Evolutionary conservation across 2,888 invertebrate genomes (phyloP).

Genomic region (Meganola albula): DNA sequence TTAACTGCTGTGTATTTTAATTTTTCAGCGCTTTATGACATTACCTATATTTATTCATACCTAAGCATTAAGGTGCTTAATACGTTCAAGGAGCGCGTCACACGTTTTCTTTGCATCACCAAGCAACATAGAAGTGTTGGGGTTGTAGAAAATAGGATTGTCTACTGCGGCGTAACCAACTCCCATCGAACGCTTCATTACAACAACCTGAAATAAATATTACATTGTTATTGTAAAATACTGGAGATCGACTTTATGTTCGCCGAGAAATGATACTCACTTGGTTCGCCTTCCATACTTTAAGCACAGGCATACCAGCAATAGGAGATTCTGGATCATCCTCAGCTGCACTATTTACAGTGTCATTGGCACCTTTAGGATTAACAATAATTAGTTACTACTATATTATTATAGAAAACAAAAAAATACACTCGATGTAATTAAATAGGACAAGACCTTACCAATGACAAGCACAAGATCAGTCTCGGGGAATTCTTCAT

Average conservation of each 20-base stretch:
- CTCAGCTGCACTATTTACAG: slow-evolving; percentile 93
- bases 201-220: slow-evolving; percentile 87
- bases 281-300: slow-evolving; percentile 92
- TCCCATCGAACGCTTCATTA: slow-evolving; percentile 93
- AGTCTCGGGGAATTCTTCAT: slow-evolving; percentile 89
- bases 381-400: background rate
- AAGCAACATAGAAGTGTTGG: slow-evolving; percentile 90
- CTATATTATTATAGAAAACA: background rate
- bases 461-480: slow-evolving; percentile 90
- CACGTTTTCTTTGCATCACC: slow-evolving; percentile 96
- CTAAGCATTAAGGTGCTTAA: slow-evolving; percentile 64
- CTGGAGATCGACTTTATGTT: too few species aligned
- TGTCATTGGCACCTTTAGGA: slow-evolving; percentile 87
- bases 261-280: too few species aligned
- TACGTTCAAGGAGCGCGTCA: slow-evolving; percentile 85
- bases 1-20: too few species aligned
- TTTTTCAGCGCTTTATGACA: too few species aligned
- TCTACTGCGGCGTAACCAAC: slow-evolving; percentile 95
- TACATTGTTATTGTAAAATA: too few species aligned
- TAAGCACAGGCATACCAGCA: slow-evolving; percentile 94
- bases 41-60: too few species aligned
- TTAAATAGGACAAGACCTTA: slow-evolving; percentile 26
- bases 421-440: background rate
- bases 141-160: slow-evolving; percentile 94
- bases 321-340: slow-evolving; percentile 94